Evolutionary conservation across 2,888 invertebrate species (phyloP).

Genomic region (Habroteleia sp.): DNA sequence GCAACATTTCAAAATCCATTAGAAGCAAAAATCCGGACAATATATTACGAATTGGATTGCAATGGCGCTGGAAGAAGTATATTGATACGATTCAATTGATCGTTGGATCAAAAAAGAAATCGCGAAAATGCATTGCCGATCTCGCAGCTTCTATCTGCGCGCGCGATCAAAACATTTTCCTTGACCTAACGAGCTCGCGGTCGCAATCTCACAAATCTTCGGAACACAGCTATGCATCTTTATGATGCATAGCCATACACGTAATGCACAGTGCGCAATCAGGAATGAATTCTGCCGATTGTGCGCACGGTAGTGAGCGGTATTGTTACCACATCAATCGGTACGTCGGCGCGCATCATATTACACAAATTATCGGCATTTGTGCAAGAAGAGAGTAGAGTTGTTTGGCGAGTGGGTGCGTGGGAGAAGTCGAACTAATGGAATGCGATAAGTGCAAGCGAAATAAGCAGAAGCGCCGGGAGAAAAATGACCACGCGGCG

Average conservation of each 20-base stretch:
- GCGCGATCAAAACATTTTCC: slow-evolving; percentile 51
- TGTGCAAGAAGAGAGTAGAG: slow-evolving; percentile 18
- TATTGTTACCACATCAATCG: slow-evolving; percentile 57
- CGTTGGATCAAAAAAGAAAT: slow-evolving; percentile 31
- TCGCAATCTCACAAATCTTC: slow-evolving; percentile 37
- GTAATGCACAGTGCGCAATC: slow-evolving; percentile 40
- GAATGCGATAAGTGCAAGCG: slow-evolving; percentile 36
- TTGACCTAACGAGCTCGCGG: slow-evolving; percentile 39
- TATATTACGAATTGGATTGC: slow-evolving; percentile 17
- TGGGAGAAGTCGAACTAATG: slow-evolving; percentile 35
- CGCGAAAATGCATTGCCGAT: slow-evolving; percentile 28
- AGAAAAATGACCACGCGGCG: slow-evolving; percentile 25
- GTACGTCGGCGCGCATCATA: slow-evolving; percentile 44
- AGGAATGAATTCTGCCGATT: slow-evolving; percentile 41
- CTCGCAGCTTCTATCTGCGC: slow-evolving; percentile 17
- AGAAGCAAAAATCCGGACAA: slow-evolving; percentile 13
- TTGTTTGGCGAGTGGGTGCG: slow-evolving; percentile 10
- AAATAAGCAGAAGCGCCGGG: slow-evolving; percentile 6
- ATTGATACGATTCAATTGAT: slow-evolving; percentile 32
- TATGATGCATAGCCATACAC: slow-evolving; percentile 41
- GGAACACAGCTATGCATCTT: slow-evolving; percentile 40
- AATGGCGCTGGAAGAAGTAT: slow-evolving; percentile 1
- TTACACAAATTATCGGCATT: slow-evolving; percentile 50
- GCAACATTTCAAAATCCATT: too few relatives aligned
- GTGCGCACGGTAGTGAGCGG: slow-evolving; percentile 33